These are phyloP conservation scores for Leptopilina drosophilae DNA, from an alignment of 2,888 invertebrate species.

Conservation along the genomic window DNA sequence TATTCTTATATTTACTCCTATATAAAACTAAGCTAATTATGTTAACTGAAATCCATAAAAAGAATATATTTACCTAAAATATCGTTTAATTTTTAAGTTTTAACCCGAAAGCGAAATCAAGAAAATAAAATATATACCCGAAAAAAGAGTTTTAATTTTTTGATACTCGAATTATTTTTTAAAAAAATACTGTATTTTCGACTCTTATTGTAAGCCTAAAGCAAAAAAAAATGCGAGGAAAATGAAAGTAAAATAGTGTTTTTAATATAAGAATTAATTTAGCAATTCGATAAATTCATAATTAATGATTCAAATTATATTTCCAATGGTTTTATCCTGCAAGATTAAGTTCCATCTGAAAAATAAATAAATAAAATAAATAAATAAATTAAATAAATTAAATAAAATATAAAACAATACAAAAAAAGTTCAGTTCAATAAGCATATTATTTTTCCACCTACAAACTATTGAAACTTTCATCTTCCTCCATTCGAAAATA, in stretches of 20 bases:
- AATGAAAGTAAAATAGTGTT: not conserved
- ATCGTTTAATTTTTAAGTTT: not conserved
- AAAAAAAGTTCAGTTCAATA: not conserved
- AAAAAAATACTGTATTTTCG: not conserved
- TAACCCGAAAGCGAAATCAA: not conserved
- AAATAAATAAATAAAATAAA: too few relatives aligned
- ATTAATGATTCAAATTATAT: too few relatives aligned
- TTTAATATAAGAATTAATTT: too few relatives aligned
- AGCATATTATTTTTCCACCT: not conserved
- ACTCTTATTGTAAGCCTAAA: not conserved
- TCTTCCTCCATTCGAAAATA: slow-evolving; percentile 26
- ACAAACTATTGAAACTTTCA: slow-evolving; percentile 9
- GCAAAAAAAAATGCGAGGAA: not conserved
- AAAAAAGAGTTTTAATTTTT: not conserved
- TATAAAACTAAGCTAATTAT: too few relatives aligned
- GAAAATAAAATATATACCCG: not conserved
- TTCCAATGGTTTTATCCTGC: too few relatives aligned
- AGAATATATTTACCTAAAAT: not conserved
- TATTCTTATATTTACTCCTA: not conserved
- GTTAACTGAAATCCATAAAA: not conserved
- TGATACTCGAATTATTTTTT: not conserved
- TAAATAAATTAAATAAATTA: too few relatives aligned
- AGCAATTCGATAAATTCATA: too few relatives aligned
- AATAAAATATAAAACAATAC: too few relatives aligned
- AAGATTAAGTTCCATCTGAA: too few relatives aligned